These are phyloP conservation scores for Agrenia bidenticulata DNA, from an alignment of 2,888 invertebrate species.

Conservation along the genomic window DNA sequence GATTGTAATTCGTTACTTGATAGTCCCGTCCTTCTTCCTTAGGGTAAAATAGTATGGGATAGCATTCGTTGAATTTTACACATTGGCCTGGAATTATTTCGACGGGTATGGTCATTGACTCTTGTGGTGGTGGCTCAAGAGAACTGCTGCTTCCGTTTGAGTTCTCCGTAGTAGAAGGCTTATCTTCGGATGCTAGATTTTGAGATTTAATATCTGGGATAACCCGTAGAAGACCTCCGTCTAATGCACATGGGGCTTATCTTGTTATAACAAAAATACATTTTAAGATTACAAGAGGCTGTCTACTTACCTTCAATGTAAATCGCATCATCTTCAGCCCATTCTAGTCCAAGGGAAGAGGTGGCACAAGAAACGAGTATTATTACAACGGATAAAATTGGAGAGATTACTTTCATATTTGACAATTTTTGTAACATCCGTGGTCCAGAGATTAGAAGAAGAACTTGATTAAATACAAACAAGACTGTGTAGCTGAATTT, in stretches of 20 bases:
- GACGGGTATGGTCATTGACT: background rate
- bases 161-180: no score
- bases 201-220: no score
- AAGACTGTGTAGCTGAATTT: no score
- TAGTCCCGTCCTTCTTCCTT: slow-evolving; percentile 18
- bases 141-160: no score
- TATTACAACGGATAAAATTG: no score
- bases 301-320: slow-evolving; percentile 28
- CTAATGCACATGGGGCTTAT: no score
- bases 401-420: no score
- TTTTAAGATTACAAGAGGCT: background rate
- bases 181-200: no score
- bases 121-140: background rate
- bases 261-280: background rate
- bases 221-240: background rate
- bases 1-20: slow-evolving; percentile 18
- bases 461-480: no score
- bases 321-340: slow-evolving; percentile 36
- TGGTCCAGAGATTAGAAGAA: no score
- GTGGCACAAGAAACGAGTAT: background rate
- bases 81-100: slow-evolving; percentile 31
- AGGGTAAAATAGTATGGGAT: slow-evolving; percentile 31
- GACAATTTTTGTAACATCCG: no score
- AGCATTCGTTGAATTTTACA: slow-evolving; percentile 33
- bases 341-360: slow-evolving; percentile 18